phyloP scores from a whole-genome alignment of 2,888 invertebrate species.

The Graphium colonna region DNA sequence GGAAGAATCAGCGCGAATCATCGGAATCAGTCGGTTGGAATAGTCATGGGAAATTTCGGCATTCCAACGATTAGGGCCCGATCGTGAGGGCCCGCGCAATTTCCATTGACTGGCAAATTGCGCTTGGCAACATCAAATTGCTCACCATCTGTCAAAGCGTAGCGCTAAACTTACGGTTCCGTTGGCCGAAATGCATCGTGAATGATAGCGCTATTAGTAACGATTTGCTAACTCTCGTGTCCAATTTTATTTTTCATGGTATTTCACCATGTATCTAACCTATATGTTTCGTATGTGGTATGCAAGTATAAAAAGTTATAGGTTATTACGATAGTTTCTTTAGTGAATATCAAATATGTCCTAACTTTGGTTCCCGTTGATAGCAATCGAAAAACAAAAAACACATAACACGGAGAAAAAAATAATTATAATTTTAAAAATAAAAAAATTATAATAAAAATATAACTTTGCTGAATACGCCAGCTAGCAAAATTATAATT shows the following conservation, averaged over 20 bases:
- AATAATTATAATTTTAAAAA: too few relatives aligned
- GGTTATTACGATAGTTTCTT: too few relatives aligned
- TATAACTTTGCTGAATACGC: too few relatives aligned
- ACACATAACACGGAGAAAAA: too few relatives aligned
- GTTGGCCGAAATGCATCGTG: conserved; percentile 27
- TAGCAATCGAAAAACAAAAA: too few relatives aligned
- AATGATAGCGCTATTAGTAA: conserved; percentile 24
- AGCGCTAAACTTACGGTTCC: conserved; percentile 25
- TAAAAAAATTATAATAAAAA: too few relatives aligned
- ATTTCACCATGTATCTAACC: neutral
- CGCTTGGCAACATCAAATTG: conserved; percentile 31
- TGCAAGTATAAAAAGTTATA: too few relatives aligned
- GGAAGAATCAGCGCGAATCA: conserved; percentile 46
- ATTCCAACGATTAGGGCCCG: conserved; percentile 63
- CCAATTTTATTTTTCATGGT: neutral
- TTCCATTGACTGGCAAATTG: conserved; percentile 77
- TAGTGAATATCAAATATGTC: too few relatives aligned
- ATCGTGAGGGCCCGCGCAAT: conserved; percentile 70
- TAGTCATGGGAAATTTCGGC: conserved; percentile 69
- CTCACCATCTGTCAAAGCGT: conserved; percentile 34
- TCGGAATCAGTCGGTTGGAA: conserved; percentile 52
- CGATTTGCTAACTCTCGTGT: conserved; percentile 2
- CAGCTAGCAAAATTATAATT: too few relatives aligned
- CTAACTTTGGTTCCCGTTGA: too few relatives aligned
- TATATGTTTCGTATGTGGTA: too few relatives aligned